Evolutionary conservation across 2,888 invertebrate species (phyloP).

Genomic region (Cheilosia scutellata): DNA sequence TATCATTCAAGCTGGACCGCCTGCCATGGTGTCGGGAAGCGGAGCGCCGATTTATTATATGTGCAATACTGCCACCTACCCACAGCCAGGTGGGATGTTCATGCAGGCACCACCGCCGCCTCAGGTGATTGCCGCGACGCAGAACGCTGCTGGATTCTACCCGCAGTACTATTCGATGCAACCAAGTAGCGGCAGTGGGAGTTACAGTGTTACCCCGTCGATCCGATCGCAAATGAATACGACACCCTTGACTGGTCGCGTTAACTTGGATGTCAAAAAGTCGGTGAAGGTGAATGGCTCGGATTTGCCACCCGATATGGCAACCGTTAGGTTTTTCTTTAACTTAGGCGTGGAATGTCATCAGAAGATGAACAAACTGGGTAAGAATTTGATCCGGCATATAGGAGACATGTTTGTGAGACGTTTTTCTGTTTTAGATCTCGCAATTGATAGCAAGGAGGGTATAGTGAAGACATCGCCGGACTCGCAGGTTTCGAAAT

Average conservation of each 20-base stretch:
- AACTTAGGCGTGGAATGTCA: conserved; percentile 87
- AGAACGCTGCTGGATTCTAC: conserved; percentile 45
- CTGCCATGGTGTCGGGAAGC: conserved; percentile 73
- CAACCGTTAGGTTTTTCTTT: conserved; percentile 88
- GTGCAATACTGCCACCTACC: conserved; percentile 65
- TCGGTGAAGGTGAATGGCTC: conserved; percentile 79
- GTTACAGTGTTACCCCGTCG: conserved; percentile 48
- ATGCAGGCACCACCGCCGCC: conserved; percentile 70
- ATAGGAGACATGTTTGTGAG: background rate
- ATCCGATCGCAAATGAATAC: conserved; percentile 60
- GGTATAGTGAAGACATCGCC: conserved; percentile 60
- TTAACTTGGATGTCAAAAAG: conserved; percentile 79
- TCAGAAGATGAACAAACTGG: conserved; percentile 69
- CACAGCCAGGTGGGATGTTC: conserved; percentile 72
- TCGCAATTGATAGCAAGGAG: conserved; percentile 65
- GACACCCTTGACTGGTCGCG: conserved; percentile 74
- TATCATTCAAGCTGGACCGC: conserved; percentile 70
- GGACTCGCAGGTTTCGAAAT: conserved; percentile 66
- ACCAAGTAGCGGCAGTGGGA: conserved; percentile 29
- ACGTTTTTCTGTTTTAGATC: conserved; percentile 26
- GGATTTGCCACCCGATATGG: conserved; percentile 85
- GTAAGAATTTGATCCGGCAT: background rate
- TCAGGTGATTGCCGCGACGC: conserved; percentile 54
- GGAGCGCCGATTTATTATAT: conserved; percentile 75
- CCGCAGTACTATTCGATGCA: conserved; percentile 63